Evolutionary conservation across 1,140 invertebrate species (phyloP).

Genomic region (Panulirus ornatus): DNA sequence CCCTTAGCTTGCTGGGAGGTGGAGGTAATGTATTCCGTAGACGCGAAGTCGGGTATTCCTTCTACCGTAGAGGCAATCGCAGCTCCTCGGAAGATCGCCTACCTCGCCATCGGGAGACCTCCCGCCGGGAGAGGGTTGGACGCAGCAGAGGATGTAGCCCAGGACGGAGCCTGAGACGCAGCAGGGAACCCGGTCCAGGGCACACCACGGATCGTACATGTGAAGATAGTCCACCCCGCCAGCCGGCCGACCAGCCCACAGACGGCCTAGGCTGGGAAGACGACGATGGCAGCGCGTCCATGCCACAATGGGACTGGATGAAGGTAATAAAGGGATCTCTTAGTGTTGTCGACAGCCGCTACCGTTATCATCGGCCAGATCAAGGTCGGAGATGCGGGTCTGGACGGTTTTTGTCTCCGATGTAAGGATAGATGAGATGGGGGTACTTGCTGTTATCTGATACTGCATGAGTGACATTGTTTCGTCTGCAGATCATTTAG

Average conservation of each 20-base stretch:
- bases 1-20: slow-evolving; percentile 48
- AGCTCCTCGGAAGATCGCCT: slow-evolving; percentile 35
- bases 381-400: slow-evolving; percentile 24
- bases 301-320: slow-evolving; percentile 17
- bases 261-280: slow-evolving; percentile 25
- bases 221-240: neutral
- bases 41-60: slow-evolving; percentile 59
- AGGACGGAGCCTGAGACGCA: too few species aligned
- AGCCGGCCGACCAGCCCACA: slow-evolving; percentile 1
- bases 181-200: neutral
- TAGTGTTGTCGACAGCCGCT: neutral
- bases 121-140: slow-evolving; percentile 1
- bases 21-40: slow-evolving; percentile 30
- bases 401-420: slow-evolving; percentile 9
- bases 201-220: neutral
- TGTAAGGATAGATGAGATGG: neutral
- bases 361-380: slow-evolving; percentile 32
- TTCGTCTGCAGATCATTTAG: neutral
- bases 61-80: slow-evolving; percentile 31
- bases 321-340: slow-evolving; percentile 20
- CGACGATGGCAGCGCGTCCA: neutral
- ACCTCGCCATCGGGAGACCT: neutral
- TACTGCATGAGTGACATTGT: neutral
- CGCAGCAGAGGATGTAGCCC: neutral
- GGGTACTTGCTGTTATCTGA: neutral